phyloP scores from a whole-genome alignment of 2,888 invertebrate species.

The Melinaea menophilus region DNA sequence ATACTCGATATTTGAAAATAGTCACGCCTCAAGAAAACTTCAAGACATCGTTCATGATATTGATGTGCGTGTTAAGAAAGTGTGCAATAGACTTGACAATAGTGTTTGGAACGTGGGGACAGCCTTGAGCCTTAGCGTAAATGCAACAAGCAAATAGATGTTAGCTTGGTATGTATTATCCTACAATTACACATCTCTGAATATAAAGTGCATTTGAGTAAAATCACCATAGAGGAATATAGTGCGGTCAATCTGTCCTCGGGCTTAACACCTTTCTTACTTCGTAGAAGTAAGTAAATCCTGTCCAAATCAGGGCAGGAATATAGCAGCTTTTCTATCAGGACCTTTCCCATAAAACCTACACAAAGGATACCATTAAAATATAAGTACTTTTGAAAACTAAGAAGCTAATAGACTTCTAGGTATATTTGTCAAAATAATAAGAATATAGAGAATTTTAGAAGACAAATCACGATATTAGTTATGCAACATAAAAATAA shows the following conservation, averaged over 20 bases:
- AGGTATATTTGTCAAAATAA: not conserved
- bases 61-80: no score
- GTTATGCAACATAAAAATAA: conserved; percentile 17
- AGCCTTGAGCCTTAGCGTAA: no score
- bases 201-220: no score
- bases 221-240: conserved; percentile 48
- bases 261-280: conserved; percentile 82
- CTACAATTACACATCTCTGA: not conserved
- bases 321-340: conserved; percentile 91
- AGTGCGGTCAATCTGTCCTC: conserved; percentile 81
- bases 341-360: conserved; percentile 94
- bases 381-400: no score
- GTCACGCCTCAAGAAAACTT: no score
- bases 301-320: conserved; percentile 85
- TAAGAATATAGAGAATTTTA: not conserved
- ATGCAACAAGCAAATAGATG: no score
- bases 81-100: no score
- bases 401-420: not conserved
- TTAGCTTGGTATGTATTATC: no score
- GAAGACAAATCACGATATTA: not conserved
- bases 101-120: no score
- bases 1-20: no score
- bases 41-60: no score
- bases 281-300: conserved; percentile 87
- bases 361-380: conserved; percentile 13